Evolutionary conservation across 2,797 vertebrate species (phyloP).

Genomic region (Phataginus tricuspis): DNA sequence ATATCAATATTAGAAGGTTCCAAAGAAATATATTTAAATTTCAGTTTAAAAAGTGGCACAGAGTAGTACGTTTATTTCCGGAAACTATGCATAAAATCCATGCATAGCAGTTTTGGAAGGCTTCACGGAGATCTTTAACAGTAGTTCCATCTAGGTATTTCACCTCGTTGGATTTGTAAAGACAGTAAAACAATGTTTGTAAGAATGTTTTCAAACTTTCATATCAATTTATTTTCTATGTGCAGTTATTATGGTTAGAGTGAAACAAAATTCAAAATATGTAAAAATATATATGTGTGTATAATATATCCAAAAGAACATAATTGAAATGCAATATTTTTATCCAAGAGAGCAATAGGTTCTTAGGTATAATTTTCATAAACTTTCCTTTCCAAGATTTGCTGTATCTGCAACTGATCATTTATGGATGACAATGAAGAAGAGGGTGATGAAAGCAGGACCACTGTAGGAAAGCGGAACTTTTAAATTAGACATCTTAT

Average conservation of each 20-base stretch:
- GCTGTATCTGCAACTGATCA: not conserved
- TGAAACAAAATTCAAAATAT: not conserved
- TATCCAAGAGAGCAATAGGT: not conserved
- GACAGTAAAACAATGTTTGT: not conserved
- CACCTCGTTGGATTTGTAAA: not conserved
- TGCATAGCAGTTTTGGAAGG: not conserved
- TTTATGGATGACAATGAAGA: not conserved
- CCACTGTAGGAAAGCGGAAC: rapidly evolving
- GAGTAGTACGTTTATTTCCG: not conserved
- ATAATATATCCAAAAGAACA: not conserved
- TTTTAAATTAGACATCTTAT: not conserved
- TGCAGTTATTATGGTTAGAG: not conserved
- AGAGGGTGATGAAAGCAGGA: not conserved
- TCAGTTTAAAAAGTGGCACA: not conserved
- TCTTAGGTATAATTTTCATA: not conserved
- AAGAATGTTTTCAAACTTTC: not conserved
- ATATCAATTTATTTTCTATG: not conserved
- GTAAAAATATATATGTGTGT: not conserved
- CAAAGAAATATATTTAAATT: not conserved
- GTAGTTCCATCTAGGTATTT: not conserved
- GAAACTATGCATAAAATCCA: not conserved
- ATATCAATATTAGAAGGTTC: not conserved
- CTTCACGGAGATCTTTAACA: not conserved
- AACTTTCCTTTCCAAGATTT: not conserved
- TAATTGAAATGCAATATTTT: not conserved